phyloP scores from a whole-genome alignment of 2,797 vertebrate species.

The Choloepus didactylus region DNA sequence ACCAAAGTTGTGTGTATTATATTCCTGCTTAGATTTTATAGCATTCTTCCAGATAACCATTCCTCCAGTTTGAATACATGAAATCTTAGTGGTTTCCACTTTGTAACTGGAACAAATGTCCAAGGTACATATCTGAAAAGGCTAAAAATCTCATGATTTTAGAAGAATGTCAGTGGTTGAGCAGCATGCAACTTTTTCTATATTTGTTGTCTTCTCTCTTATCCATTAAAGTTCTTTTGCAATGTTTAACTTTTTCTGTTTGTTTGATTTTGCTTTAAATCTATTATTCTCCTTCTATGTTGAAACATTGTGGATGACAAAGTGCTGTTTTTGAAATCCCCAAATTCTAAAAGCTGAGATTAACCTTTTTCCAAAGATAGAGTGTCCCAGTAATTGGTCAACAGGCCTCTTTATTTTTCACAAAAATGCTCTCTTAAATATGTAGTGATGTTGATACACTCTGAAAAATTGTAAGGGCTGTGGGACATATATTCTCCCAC shows the following conservation, averaged over 20 bases:
- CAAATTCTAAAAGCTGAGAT: conserved; percentile 24
- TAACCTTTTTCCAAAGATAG: not conserved
- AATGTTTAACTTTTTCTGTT: not conserved
- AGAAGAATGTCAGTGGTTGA: not conserved
- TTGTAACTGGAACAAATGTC: not conserved
- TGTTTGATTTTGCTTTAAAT: not conserved
- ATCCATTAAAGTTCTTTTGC: not conserved
- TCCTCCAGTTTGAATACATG: not conserved
- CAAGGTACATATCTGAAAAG: not conserved
- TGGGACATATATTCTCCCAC: not conserved
- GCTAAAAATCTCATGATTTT: not conserved
- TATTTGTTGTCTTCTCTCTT: not conserved
- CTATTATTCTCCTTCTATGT: not conserved
- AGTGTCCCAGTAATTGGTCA: not conserved
- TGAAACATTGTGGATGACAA: not conserved
- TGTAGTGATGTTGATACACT: not conserved
- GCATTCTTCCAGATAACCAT: not conserved
- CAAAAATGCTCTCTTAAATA: not conserved
- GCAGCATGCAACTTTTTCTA: not conserved
- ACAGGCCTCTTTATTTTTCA: not conserved
- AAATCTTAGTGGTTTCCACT: not conserved
- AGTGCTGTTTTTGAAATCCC: not conserved
- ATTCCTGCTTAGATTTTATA: conserved; percentile 1
- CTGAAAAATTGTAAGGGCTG: not conserved
- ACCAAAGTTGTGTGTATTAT: not conserved